phyloP scores from a whole-genome alignment of 2,797 vertebrate genomes.

The Toxotes lorentzi region DNA sequence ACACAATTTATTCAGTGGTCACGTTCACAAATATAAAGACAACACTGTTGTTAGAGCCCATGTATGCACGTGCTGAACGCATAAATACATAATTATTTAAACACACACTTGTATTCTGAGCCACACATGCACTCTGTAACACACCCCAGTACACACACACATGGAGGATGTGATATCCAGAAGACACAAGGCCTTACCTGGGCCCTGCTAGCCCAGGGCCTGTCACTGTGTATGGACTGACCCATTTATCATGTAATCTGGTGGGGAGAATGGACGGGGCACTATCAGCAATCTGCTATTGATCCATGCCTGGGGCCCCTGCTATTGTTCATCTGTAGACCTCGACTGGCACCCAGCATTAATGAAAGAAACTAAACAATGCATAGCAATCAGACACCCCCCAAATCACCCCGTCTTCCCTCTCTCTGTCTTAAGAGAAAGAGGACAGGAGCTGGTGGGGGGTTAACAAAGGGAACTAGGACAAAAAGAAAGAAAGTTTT shows the following conservation, averaged over 20 bases:
- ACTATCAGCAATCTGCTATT: slow-evolving; percentile 99
- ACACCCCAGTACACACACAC: slow-evolving; percentile 14
- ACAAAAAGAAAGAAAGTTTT: slow-evolving; percentile 59
- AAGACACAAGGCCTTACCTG: slow-evolving; percentile 78
- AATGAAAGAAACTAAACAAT: slow-evolving; percentile 97
- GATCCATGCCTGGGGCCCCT: slow-evolving; percentile 91
- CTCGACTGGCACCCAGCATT: slow-evolving; percentile 94
- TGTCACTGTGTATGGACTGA: slow-evolving; percentile 92
- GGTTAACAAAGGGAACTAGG: slow-evolving; percentile 51
- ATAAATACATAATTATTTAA: slow-evolving; percentile 27
- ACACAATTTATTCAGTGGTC: neutral
- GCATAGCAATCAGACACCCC: slow-evolving; percentile 91
- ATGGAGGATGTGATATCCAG: slow-evolving; percentile 61
- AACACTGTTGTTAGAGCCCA: neutral
- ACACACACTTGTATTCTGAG: slow-evolving; percentile 18
- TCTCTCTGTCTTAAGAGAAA: slow-evolving; percentile 57
- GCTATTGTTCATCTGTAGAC: slow-evolving; percentile 96
- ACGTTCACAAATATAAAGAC: slow-evolving; percentile 12
- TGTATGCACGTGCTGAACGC: neutral
- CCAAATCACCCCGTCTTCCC: slow-evolving; percentile 72
- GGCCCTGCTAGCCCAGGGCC: slow-evolving; percentile 83
- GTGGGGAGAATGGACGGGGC: slow-evolving; percentile 94
- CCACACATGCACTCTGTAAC: slow-evolving; percentile 10
- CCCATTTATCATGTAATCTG: slow-evolving; percentile 99
- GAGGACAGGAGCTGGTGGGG: slow-evolving; percentile 68